phyloP scores from a whole-genome alignment of 1,140 invertebrate species.

The Conus ventricosus region DNA sequence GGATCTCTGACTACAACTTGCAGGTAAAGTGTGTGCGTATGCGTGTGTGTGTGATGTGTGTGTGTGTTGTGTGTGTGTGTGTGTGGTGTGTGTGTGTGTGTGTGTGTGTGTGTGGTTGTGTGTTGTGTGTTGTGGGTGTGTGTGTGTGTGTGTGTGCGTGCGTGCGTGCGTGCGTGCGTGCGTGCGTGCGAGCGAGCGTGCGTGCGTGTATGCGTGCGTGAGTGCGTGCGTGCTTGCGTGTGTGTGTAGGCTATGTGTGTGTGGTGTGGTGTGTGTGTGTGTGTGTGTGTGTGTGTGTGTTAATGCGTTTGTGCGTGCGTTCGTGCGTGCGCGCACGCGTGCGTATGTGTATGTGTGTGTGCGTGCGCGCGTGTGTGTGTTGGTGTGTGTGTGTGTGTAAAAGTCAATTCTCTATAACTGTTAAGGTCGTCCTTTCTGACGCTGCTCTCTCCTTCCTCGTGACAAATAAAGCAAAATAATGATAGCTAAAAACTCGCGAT shows the following conservation, averaged over 20 bases:
- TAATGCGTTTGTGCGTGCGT: too few relatives aligned
- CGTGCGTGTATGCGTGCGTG: not conserved
- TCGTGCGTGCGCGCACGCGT: too few relatives aligned
- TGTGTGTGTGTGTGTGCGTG: too few relatives aligned
- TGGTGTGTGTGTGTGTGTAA: not conserved
- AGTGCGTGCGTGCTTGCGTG: too few relatives aligned
- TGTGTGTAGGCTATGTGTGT: too few relatives aligned
- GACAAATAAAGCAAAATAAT: too few relatives aligned
- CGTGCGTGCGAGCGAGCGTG: not conserved
- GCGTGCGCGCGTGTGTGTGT: not conserved
- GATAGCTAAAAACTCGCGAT: too few relatives aligned
- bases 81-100: too few relatives aligned
- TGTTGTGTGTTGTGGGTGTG: too few relatives aligned
- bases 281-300: too few relatives aligned
- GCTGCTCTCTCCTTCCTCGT: not conserved
- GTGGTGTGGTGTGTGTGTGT: too few relatives aligned
- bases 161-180: not conserved
- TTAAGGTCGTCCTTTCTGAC: not conserved
- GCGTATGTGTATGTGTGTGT: not conserved
- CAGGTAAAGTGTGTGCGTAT: not conserved
- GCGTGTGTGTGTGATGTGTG: slow-evolving; percentile 15
- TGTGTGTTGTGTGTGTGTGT: not conserved
- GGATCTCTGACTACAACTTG: not conserved
- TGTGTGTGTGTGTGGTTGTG: too few relatives aligned
- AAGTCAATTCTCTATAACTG: not conserved